Evolutionary conservation across 1,140 invertebrate species (phyloP), one percentile per base, ranked within the genome.

Genomic region (Plectus sambesii): DNA sequence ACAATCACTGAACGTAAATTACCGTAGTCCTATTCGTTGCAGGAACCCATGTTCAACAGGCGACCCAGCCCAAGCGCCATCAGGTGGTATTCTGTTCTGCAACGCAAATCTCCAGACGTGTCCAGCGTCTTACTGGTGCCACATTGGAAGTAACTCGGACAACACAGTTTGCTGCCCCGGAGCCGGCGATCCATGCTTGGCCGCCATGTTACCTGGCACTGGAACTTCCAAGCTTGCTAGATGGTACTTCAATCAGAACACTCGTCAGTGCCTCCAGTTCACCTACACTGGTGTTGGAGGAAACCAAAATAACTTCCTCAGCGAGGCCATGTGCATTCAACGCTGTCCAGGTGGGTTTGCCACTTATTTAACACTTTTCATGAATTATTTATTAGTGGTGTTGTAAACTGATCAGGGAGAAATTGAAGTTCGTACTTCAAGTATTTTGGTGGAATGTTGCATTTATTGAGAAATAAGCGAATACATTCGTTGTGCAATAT

Each of bases 181-280:
- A 8, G 8, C 25, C 19, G 12, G 8, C 5, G 41, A 42, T 29
- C 53, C 48, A 26, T 58, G 56, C 25, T 38, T 42, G 27, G 49
- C 51, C 20, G 47, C 41, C n/a, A 35, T 51, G 15, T 25, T 26
- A 12, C 44, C 26, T n/a, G 56, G 56, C 1, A 24, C 51, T 0
- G 41, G 44, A n/a, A 17, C 0, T 38, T n/a, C 44, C 6, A 46
- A 46, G 17, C 33, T 46, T 3, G 12, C 19, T 38, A 8, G 44
- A 4, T 46, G 27, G 27, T 46, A 46, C 27, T 46, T 46, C 17
- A 37, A 46, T 42, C 44, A 46, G 41, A 37, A 36, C 19, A 30
- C 27, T 3, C 38, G 44, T 0, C 27, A 46, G 27, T 46, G 44
- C 17, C 25, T 46, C 9, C 8, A 9, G 20, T 46, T 46, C 44